Evolutionary conservation across 37 sponge, comb jelly and placozoan species (phyloP).

Genomic region (Axinella damicornis): DNA sequence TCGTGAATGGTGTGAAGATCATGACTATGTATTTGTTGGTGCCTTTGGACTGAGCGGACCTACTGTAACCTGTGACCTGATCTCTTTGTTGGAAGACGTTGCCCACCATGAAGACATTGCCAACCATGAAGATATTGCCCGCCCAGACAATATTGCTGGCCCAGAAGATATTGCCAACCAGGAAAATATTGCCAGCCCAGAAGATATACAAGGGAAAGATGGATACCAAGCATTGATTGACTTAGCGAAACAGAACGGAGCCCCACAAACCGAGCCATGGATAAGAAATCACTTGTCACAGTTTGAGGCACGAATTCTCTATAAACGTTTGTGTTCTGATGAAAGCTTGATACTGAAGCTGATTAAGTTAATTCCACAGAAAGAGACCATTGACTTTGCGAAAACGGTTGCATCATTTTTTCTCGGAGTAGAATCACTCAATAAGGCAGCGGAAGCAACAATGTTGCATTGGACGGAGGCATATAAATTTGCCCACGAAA

Average conservation of each 20-base stretch:
- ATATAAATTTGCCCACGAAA: no score
- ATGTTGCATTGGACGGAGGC: background rate
- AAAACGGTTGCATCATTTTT: no score
- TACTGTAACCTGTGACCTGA: constrained; percentile 16
- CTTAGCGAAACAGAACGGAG: constrained; percentile 32
- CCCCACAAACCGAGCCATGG: constrained; percentile 35
- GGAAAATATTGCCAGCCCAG: background rate
- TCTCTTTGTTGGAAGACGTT: constrained; percentile 53
- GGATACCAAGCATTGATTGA: constrained; percentile 13
- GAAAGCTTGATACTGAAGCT: background rate
- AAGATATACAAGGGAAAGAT: background rate
- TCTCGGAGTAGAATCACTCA: no score
- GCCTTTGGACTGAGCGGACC: constrained; percentile 38
- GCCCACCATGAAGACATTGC: no score
- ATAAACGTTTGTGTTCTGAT: constrained; percentile 7
- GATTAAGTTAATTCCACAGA: constrained; percentile 14
- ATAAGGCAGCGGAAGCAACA: background rate
- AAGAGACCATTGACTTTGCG: no score
- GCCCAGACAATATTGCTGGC: no score
- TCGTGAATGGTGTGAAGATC: background rate
- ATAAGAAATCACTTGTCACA: constrained; percentile 17
- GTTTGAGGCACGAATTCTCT: constrained; percentile 22
- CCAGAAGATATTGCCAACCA: no score
- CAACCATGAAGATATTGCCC: no score
- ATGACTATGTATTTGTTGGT: constrained; percentile 18